A percentile compares a stretch with the other conserved stretches of the same genome.
These are phyloP conservation scores for Falco novaeseelandiae DNA, from an alignment of 2,797 vertebrate species.

Conservation along the genomic window DNA sequence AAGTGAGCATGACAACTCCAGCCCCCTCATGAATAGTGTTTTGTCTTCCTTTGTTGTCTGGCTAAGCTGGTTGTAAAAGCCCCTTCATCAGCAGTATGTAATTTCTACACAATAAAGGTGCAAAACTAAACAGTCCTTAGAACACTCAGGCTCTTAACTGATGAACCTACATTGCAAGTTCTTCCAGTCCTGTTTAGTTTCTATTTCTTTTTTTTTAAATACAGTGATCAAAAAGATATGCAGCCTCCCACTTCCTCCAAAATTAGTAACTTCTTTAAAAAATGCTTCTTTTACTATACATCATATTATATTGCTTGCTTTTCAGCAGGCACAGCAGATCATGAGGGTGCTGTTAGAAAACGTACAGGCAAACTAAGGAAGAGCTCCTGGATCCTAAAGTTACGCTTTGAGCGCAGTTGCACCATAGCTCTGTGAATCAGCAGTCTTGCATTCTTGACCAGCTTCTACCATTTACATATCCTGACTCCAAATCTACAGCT, in stretches of 20 bases:
- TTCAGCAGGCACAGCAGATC: neutral
- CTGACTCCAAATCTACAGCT: neutral
- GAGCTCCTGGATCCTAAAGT: neutral
- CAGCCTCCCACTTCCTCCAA: neutral
- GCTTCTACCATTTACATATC: neutral
- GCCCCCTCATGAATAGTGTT: neutral
- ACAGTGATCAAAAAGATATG: neutral
- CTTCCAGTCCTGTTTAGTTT: neutral
- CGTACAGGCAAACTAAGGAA: neutral
- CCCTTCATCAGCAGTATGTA: neutral
- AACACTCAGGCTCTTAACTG: neutral
- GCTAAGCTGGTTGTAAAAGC: constrained; percentile 10
- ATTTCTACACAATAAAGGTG: neutral
- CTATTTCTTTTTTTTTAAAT: neutral
- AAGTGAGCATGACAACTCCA: neutral
- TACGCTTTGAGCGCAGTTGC: neutral
- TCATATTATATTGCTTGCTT: neutral
- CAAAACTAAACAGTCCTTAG: neutral
- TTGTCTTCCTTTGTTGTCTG: neutral
- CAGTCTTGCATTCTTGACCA: neutral
- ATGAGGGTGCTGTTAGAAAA: neutral
- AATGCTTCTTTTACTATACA: neutral
- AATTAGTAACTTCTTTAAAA: neutral
- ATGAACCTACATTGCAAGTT: neutral
- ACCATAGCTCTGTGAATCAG: constrained; percentile 13